A percentile compares a stretch with the other conserved stretches of the same genome.
Conservation (phyloP, 2,797 vertebrate species). For the Syngnathus rostellatus region DNA sequence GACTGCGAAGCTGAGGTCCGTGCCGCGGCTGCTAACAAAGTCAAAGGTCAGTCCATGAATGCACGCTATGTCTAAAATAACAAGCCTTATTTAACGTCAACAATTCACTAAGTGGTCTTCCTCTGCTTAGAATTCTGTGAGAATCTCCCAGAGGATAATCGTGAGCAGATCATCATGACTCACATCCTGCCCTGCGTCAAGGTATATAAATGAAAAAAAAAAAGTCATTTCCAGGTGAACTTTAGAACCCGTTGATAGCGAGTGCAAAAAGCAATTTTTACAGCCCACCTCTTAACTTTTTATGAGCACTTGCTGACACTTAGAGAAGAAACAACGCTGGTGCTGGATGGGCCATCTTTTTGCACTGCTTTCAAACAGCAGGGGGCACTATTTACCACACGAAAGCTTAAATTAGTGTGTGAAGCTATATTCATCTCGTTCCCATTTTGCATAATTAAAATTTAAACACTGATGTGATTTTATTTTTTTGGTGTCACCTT, state of each 20-base stretch:
- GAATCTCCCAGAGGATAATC: constrained; percentile 78
- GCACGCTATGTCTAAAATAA: neutral
- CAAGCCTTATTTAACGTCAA: neutral
- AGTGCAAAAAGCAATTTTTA: neutral
- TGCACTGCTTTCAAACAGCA: constrained; percentile 42
- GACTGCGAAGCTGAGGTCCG: constrained; percentile 82
- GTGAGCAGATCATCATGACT: constrained; percentile 81
- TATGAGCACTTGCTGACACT: neutral
- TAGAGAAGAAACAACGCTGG: neutral
- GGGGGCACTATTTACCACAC: constrained; percentile 55
- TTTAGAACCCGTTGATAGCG: neutral
- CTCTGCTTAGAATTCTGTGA: constrained; percentile 74
- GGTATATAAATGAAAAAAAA: constrained; percentile 51
- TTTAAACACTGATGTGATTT: neutral
- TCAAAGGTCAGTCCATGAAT: constrained; percentile 67
- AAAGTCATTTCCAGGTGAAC: constrained; percentile 4
- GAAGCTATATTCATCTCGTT: neutral
- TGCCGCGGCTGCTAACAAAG: constrained; percentile 80
- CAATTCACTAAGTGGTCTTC: neutral
- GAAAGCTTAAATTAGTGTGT: neutral
- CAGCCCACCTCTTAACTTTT: neutral
- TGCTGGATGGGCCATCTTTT: neutral
- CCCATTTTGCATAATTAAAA: neutral
- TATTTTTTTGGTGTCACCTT: constrained; percentile 7
- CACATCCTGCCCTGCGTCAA: constrained; percentile 82